Conservation (phyloP, 2,888 invertebrate species). For the Drosophila neotestacea region DNA sequence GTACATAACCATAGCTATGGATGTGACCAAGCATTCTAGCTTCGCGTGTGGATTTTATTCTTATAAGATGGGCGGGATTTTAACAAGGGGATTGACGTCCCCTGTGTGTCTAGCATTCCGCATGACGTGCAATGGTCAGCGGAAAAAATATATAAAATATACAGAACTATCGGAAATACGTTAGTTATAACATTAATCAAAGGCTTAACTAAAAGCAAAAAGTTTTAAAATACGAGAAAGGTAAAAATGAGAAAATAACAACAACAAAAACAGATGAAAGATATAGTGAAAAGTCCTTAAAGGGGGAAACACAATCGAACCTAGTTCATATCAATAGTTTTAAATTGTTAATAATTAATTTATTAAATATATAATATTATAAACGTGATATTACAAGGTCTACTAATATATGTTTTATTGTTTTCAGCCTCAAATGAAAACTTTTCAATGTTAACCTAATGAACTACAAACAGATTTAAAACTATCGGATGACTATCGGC, state of each 20-base stretch:
- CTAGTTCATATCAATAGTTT: neutral
- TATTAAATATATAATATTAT: too few relatives aligned
- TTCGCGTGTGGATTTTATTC: slow-evolving; percentile 22
- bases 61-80: slow-evolving; percentile 36
- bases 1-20: slow-evolving; percentile 22
- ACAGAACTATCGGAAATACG: slow-evolving; percentile 4
- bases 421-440: too few relatives aligned
- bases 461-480: neutral
- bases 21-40: slow-evolving; percentile 34
- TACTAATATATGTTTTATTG: too few relatives aligned
- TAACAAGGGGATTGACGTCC: slow-evolving; percentile 21
- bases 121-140: slow-evolving; percentile 45
- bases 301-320: neutral
- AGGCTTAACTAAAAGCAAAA: slow-evolving; percentile 5
- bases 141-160: slow-evolving; percentile 12
- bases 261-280: neutral
- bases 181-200: slow-evolving; percentile 10
- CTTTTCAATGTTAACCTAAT: too few relatives aligned
- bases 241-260: neutral
- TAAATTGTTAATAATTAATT: too few relatives aligned
- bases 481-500: neutral
- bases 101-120: slow-evolving; percentile 38
- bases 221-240: neutral
- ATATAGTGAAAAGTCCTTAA: neutral
- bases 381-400: too few relatives aligned